These are phyloP conservation scores for Cataglyphis cursor DNA, from an alignment of 2,888 invertebrate genomes.

Conservation along the genomic window DNA sequence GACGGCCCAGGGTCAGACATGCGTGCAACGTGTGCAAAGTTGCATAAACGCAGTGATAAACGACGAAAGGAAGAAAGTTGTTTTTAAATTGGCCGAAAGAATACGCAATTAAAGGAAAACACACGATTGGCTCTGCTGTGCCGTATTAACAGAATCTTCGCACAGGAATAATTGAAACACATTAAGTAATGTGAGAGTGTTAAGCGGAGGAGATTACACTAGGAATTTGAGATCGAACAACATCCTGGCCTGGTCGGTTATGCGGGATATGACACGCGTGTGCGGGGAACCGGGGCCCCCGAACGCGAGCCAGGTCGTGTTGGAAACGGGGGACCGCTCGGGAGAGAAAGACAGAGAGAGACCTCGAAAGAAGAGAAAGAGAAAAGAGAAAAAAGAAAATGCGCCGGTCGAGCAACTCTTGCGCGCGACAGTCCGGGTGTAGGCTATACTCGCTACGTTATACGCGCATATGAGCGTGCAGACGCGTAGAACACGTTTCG, in stretches of 20 bases:
- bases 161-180: not conserved
- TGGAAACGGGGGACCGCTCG: slow-evolving; percentile 43
- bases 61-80: not conserved
- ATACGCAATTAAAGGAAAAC: not conserved
- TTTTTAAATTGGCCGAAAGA: not conserved
- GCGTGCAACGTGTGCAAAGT: not conserved
- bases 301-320: slow-evolving; percentile 16
- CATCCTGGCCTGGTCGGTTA: slow-evolving; percentile 28
- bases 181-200: not conserved
- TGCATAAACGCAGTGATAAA: too few relatives aligned
- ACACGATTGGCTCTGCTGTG: not conserved
- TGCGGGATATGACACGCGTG: slow-evolving; percentile 25
- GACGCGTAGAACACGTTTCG: slow-evolving; percentile 76
- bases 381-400: slow-evolving; percentile 67
- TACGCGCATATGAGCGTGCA: slow-evolving; percentile 72
- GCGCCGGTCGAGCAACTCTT: slow-evolving; percentile 80
- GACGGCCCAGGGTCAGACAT: not conserved
- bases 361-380: slow-evolving; percentile 6
- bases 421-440: slow-evolving; percentile 76
- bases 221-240: slow-evolving; percentile 28
- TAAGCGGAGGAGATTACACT: not conserved
- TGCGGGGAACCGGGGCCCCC: not conserved
- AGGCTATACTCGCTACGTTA: slow-evolving; percentile 56
- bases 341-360: not conserved
- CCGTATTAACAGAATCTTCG: not conserved